These are phyloP conservation scores for Rhagoletis zephyria DNA, from an alignment of 1,140 invertebrate species.

Conservation along the genomic window DNA sequence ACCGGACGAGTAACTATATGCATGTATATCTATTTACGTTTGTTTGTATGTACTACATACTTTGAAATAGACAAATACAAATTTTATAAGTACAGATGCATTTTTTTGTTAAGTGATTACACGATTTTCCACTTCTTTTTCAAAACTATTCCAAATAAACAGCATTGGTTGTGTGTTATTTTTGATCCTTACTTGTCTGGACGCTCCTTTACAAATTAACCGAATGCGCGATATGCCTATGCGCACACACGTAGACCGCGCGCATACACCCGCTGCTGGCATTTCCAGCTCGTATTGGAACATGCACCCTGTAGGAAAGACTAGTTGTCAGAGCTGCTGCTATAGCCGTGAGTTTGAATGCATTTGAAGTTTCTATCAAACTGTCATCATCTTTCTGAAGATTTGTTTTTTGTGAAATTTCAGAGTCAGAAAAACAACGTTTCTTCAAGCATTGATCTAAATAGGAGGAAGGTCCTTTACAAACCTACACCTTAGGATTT, in stretches of 20 bases:
- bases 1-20: neutral
- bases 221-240: neutral
- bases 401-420: no score
- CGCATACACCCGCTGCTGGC: neutral
- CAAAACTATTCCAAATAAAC: neutral
- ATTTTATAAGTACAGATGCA: constrained; percentile 16
- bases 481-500: no score
- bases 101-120: constrained; percentile 47
- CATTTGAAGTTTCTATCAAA: no score
- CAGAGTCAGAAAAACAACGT: no score
- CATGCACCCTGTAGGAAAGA: neutral
- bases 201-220: constrained; percentile 9
- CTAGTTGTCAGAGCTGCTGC: neutral
- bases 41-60: neutral
- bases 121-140: constrained; percentile 28
- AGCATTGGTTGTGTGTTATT: neutral
- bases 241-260: neutral
- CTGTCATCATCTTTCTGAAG: no score
- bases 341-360: no score
- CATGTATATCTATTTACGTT: neutral
- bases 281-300: neutral
- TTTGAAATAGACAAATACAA: neutral
- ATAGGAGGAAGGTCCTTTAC: no score
- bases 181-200: constrained; percentile 43
- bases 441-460: no score